Percentiles rank a stretch among this genome's conserved stretches.
phyloP scores from a whole-genome alignment of 2,113 vertebrate genomes.

The Delphinus delphis region DNA sequence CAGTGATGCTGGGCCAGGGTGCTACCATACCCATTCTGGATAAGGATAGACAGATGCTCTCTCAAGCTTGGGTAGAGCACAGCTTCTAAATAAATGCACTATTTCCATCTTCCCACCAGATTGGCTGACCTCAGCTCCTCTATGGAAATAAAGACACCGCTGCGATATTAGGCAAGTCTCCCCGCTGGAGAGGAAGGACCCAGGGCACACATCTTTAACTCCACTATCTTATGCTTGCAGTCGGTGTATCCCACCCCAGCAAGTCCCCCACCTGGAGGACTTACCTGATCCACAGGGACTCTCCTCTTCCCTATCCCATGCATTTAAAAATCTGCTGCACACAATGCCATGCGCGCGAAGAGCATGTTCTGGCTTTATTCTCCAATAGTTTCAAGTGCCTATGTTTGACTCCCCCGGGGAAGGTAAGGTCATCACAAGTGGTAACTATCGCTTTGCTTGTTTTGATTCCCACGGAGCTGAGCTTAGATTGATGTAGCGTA shows the following conservation, averaged over 20 bases:
- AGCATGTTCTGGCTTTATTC: not conserved
- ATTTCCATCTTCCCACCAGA: not conserved
- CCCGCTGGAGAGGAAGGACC: not conserved
- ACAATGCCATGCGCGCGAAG: not conserved
- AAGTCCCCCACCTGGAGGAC: not conserved
- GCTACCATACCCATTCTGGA: not conserved
- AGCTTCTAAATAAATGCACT: not conserved
- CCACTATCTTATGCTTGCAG: not conserved
- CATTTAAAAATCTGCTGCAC: not conserved
- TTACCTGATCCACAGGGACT: too few species aligned
- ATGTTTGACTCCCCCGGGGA: not conserved
- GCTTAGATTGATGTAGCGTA: not conserved
- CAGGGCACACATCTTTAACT: not conserved
- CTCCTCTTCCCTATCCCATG: not conserved
- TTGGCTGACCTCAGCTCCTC: not conserved
- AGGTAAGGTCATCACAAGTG: not conserved
- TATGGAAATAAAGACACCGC: not conserved
- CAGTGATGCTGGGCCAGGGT: not conserved
- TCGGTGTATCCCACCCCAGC: not conserved
- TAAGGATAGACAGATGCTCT: not conserved
- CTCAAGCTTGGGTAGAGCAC: not conserved
- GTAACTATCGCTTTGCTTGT: constrained; percentile 16
- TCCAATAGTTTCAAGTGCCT: not conserved
- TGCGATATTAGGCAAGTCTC: not conserved
- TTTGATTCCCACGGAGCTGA: constrained; percentile 30